phyloP scores from a whole-genome alignment of 2,797 vertebrate species.

The Dicrostonyx torquatus region DNA sequence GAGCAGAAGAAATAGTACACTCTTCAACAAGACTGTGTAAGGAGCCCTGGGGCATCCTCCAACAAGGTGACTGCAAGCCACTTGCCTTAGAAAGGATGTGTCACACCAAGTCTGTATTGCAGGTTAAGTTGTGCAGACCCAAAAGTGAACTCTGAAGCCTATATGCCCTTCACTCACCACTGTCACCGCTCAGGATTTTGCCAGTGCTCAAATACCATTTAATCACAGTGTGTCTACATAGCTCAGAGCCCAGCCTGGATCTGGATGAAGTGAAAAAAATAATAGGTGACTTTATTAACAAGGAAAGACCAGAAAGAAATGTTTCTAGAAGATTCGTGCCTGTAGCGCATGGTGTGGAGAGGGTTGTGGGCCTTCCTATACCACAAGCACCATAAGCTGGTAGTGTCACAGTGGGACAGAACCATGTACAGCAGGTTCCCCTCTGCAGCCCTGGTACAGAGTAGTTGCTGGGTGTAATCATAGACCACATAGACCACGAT shows the following conservation, averaged over 20 bases:
- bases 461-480: not conserved
- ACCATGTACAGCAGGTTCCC: not conserved
- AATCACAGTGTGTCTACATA: not conserved
- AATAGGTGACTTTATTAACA: not conserved
- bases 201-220: not conserved
- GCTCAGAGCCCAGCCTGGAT: not conserved
- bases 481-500: not conserved
- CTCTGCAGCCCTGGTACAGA: not conserved
- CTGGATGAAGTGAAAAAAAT: not conserved
- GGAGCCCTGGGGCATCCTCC: no score
- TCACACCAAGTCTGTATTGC: not conserved
- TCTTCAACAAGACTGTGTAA: not conserved
- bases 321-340: not conserved
- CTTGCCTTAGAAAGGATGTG: not conserved
- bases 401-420: accelerated
- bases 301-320: not conserved
- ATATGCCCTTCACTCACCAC: not conserved
- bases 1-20: not conserved
- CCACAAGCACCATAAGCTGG: not conserved
- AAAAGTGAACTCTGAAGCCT: not conserved
- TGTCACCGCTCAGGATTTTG: not conserved
- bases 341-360: not conserved
- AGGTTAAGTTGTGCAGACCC: not conserved
- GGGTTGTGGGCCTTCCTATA: not conserved
- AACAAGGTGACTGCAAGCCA: not conserved